A percentile compares a stretch with the other conserved stretches of the same genome.
These are phyloP conservation scores for Muscina levida DNA, from an alignment of 2,888 invertebrate species.

Conservation along the genomic window DNA sequence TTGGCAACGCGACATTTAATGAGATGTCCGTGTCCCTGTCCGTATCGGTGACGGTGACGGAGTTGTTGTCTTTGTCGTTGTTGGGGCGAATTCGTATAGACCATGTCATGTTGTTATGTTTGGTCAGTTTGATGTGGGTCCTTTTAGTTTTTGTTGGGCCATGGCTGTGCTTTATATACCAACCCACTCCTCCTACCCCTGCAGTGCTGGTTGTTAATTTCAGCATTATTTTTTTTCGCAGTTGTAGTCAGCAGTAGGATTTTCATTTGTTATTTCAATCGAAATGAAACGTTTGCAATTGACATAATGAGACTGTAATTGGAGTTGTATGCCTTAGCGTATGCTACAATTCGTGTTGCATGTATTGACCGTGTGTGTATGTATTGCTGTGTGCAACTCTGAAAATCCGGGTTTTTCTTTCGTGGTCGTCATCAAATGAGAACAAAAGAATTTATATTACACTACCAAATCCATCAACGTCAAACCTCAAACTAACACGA, in stretches of 20 bases:
- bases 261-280: slow-evolving; percentile 58
- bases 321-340: slow-evolving; percentile 67
- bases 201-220: slow-evolving; percentile 65
- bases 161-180: too few species aligned
- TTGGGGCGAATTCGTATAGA: slow-evolving; percentile 32
- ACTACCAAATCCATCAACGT: slow-evolving; percentile 65
- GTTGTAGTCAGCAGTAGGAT: slow-evolving; percentile 36
- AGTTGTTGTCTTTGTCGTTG: slow-evolving; percentile 31
- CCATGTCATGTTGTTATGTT: slow-evolving; percentile 66
- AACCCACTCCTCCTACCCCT: background rate
- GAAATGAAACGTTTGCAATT: slow-evolving; percentile 71
- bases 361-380: background rate
- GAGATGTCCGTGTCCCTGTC: slow-evolving; percentile 68
- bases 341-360: slow-evolving; percentile 46
- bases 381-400: background rate
- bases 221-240: slow-evolving; percentile 51
- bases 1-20: slow-evolving; percentile 74
- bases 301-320: slow-evolving; percentile 76
- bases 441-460: slow-evolving; percentile 47
- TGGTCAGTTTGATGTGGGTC: slow-evolving; percentile 67
- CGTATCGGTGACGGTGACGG: slow-evolving; percentile 24
- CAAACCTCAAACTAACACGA: slow-evolving; percentile 64
- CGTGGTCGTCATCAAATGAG: slow-evolving; percentile 2
- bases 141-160: slow-evolving; percentile 33
- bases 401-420: background rate